Evolutionary conservation across 2,113 vertebrate species (phyloP).

Genomic region (Phalacrocorax carbo): DNA sequence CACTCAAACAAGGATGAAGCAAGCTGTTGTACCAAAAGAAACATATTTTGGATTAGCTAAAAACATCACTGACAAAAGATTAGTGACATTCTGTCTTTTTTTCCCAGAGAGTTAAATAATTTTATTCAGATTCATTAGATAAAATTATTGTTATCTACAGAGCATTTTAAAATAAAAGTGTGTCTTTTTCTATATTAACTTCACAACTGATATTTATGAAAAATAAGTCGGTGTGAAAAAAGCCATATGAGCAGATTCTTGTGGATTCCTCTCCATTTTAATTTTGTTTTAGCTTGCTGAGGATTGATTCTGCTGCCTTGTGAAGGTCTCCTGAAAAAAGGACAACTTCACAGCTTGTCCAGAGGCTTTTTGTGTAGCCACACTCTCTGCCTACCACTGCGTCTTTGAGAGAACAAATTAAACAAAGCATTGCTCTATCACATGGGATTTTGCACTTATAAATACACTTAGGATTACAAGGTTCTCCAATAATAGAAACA

Average conservation of each 20-base stretch:
- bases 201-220: background rate
- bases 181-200: background rate
- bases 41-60: background rate
- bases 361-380: background rate
- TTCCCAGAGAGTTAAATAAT: background rate
- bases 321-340: background rate
- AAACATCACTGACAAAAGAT: background rate
- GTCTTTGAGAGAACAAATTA: background rate
- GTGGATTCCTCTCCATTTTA: background rate
- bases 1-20: background rate
- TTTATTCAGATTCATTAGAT: background rate
- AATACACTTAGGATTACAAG: background rate
- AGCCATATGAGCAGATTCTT: background rate
- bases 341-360: background rate
- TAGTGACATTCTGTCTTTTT: background rate
- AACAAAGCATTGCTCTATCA: background rate
- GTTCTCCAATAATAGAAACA: background rate
- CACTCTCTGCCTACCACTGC: background rate
- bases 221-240: background rate
- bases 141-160: background rate
- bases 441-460: background rate
- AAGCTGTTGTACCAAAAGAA: background rate
- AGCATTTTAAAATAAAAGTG: background rate
- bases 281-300: background rate
- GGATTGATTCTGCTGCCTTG: background rate